phyloP scores from a whole-genome alignment of 1,140 invertebrate genomes.

The Aplysia californica region DNA sequence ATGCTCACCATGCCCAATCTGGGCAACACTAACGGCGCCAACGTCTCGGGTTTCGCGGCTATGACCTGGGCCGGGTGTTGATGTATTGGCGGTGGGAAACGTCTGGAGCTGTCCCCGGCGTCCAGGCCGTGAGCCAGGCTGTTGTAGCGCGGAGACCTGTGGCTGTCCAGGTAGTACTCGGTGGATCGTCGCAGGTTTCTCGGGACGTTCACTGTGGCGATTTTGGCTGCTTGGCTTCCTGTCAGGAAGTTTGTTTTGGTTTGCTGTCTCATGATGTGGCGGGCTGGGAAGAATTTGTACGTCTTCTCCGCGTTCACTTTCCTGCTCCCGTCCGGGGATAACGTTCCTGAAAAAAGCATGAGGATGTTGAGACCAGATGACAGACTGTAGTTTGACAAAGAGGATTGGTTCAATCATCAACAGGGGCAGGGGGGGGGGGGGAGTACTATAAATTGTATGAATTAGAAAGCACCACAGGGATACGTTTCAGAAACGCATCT shows the following conservation, averaged over 20 bases:
- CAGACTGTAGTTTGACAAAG: too few relatives aligned
- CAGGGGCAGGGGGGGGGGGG: too few relatives aligned
- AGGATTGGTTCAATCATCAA: too few relatives aligned
- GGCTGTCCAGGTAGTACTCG: not conserved
- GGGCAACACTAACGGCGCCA: not conserved
- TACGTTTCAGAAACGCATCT: too few relatives aligned
- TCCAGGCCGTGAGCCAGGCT: not conserved
- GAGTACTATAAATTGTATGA: too few relatives aligned
- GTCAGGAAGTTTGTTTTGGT: not conserved
- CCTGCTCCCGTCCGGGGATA: not conserved
- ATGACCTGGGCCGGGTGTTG: not conserved
- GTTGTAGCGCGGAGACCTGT: not conserved
- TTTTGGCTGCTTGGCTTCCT: not conserved
- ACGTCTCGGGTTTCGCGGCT: not conserved
- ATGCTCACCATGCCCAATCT: not conserved
- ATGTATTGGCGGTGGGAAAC: too few relatives aligned
- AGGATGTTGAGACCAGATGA: too few relatives aligned
- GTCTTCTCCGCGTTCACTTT: constrained; percentile 23
- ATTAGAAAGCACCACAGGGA: too few relatives aligned
- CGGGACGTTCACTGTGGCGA: not conserved
- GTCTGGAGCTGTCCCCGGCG: not conserved
- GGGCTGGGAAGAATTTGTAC: constrained; percentile 44
- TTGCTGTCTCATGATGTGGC: constrained; percentile 40
- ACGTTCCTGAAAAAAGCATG: too few relatives aligned
- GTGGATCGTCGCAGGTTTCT: not conserved